phyloP scores from a whole-genome alignment of 1,140 invertebrate species.

The Monomorium pharaonis region DNA sequence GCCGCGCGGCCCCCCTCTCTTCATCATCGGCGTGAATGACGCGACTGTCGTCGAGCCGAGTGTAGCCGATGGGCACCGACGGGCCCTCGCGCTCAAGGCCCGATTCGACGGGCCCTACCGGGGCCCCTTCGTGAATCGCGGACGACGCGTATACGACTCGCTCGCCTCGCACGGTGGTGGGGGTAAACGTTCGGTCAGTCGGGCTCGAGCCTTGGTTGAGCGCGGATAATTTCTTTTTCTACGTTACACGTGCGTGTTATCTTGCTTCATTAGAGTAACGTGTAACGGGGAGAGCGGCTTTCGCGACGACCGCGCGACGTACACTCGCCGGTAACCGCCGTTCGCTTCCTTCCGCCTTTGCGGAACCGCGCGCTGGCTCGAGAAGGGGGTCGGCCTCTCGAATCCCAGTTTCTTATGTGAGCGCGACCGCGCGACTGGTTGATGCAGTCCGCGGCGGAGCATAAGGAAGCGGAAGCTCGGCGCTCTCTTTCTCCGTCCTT shows the following conservation, averaged over 20 bases:
- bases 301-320: conserved; percentile 40
- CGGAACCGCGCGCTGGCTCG: conserved; percentile 62
- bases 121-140: conserved; percentile 43
- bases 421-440: conserved; percentile 85
- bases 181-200: conserved; percentile 57
- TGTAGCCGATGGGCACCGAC: conserved; percentile 36
- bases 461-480: conserved; percentile 85
- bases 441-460: conserved; percentile 84
- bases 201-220: conserved; percentile 39
- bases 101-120: conserved; percentile 51
- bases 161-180: conserved; percentile 43
- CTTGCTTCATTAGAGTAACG: background rate
- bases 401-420: conserved; percentile 82
- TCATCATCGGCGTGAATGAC: conserved; percentile 52
- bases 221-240: background rate
- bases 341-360: conserved; percentile 54
- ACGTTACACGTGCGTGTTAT: conserved; percentile 41
- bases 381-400: conserved; percentile 71
- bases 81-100: conserved; percentile 29
- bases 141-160: conserved; percentile 20
- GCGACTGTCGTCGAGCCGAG: conserved; percentile 60
- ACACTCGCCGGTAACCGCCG: conserved; percentile 45
- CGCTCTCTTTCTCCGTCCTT: conserved; percentile 75
- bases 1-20: conserved; percentile 65
- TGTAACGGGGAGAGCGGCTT: background rate